Base-by-base conservation (phyloP, 2,113 vertebrate species). In the Rhineura floridana region DNA sequence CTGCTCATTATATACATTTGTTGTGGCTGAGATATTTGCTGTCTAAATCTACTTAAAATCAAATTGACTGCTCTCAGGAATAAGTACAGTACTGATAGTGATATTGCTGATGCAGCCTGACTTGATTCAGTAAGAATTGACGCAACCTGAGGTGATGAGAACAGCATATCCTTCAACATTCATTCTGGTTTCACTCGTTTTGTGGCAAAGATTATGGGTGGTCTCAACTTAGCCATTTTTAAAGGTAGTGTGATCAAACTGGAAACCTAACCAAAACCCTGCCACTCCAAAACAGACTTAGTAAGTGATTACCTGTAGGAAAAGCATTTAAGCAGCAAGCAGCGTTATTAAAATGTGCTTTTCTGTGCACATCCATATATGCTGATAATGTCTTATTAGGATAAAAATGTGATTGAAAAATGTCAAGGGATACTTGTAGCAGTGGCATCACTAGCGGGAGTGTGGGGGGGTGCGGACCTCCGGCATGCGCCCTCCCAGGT, bases 1-100 rank as follows among this genome's bases (percentile, higher is more conserved):
- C 73, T 82, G 88, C 94, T 96, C 92, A 95, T 95, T 96, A 95
- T 93, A 93, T 92, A 89, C 94, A 94, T 95, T 95, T 95, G 87
- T 93, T 91, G 92, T 93, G 93, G 75, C 78, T 90, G 90, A 93
- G 87, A 87, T 94, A 94, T 88, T 94, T 94, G 92, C 94, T 95
- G 94, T 95, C 95, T 90, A 94, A 94, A 95, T 93, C 91, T 88
- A 92, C 91, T 93, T 87, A 91, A 94, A 89, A 91, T 94, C 86
- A 87, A 88, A 83, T 82, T 59, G 76, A 76, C 93, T 92, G 80
- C 89, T 93, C 90, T 92, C 90, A 93, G 84, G 90, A 94, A n/a
- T 90, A 91, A 93, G 89, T 33, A 77, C 52, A 93, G 89, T 33
- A 77, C 52, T 90, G 93, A 94, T 90, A 88, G 91, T 1, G 42